Evolutionary conservation across 2,888 invertebrate species (phyloP), one percentile per base, ranked within the genome.

Genomic region (Scelioninae gen. 2): DNA sequence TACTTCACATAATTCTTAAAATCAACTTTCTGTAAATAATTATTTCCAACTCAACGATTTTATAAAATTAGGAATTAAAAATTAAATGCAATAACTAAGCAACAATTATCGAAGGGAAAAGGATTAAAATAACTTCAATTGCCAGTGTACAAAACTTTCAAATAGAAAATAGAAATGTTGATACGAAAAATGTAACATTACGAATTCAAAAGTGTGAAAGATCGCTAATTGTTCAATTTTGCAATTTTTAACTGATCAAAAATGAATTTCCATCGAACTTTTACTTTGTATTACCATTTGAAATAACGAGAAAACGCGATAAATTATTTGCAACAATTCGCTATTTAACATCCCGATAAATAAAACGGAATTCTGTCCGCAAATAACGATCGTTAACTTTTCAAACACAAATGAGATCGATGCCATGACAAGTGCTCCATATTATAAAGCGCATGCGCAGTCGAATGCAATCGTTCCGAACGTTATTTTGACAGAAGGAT

Each of bases 401-500:
- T 63, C 52, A 63, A 61, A 19, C 31, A 13, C 13, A 50, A 61
- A 61, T 61, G 16, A 31, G 37, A 48, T 10, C 48, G 16, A 48
- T 31, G 28, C 4, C 13, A 7, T 46, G 22, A 31, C 28, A 6
- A 31, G 10, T 4, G 28, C 16, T 7, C 35, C 13, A 31, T 41
- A 28, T 41, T 33, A 18, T 10, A 16, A 48, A 48, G 4, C 13
- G 25, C 41, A 31, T 41, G 61, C 31, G 19, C 31, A 35, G 33
- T 11, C 31, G 13, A 39, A 13, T 16, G 16, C 61, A 10, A 31
- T 37, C 25, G 33, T 13, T n/a, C 10, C 39, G 10, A 46, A 37
- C 16, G 35, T 25, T 19, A 15, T 64, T 65, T 65, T 60, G 53
- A 60, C 45, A 16, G 53, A 41, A 60, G 39, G 65, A 35, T 31